Conservation (phyloP, 2,888 invertebrate species). For the Apamea monoglypha region DNA sequence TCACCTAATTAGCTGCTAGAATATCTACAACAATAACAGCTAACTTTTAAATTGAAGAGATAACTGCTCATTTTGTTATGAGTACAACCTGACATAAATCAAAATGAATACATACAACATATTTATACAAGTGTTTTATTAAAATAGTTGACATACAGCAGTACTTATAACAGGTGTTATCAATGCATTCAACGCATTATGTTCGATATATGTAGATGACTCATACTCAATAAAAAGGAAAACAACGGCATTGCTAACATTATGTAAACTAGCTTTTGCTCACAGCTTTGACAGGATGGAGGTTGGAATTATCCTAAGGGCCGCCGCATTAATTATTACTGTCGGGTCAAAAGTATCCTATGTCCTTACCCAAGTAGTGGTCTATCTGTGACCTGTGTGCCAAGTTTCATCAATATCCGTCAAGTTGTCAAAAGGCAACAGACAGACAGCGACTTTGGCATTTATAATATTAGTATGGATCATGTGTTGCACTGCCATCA, state of each 20-base stretch:
- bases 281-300: background rate
- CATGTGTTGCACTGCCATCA: background rate
- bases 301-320: background rate
- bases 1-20: too few relatives aligned
- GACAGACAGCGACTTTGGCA: background rate
- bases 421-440: background rate
- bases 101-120: too few relatives aligned
- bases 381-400: background rate
- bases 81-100: background rate
- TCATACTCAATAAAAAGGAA: background rate
- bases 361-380: background rate
- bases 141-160: conserved; percentile 7
- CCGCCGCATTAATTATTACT: too few relatives aligned
- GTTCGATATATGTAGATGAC: background rate
- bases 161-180: background rate
- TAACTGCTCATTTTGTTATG: background rate
- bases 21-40: too few relatives aligned
- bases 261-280: background rate
- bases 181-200: background rate
- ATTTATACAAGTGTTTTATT: background rate
- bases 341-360: too few relatives aligned
- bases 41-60: background rate
- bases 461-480: background rate
- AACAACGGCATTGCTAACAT: background rate
- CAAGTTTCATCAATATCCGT: background rate